Evolutionary conservation across 2,113 vertebrate genomes (phyloP), one percentile per base, ranked within the genome.

Genomic region (Microcebus griseorufus): DNA sequence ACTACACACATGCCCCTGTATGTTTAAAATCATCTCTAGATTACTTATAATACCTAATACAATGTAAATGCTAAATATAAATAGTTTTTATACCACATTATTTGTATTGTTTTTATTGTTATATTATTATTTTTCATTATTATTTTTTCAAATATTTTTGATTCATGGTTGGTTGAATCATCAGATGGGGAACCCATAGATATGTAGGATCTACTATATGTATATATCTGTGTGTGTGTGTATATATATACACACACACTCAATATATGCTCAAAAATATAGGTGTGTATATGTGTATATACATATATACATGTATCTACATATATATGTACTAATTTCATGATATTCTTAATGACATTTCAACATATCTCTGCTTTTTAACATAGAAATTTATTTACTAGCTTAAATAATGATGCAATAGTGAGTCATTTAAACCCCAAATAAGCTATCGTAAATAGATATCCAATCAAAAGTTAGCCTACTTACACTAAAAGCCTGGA

Each of bases 301-400:
- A 48, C 7, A 14, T 0, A 16, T 65, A 2, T 64, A 6, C 27
- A 17, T 32, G 1, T 34, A 6, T 1, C 37, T 6, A 65, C 20
- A 70, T 9, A 70, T 93, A 23, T 62, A 25, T 62, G 25, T 62
- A 27, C 9, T 62, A 12, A 29, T 64, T 91, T 12, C 84, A 27
- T 70, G 39, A 55, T 17, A 90, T 37, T 85, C 51, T 58, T 34
- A 85, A 45, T 29, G 29, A 88, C 5, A 62, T 13, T 67, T 79
- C 25, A 70, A 17, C 9, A 58, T n/a, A 60, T 60, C 9, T 76
- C 2, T 58, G 0, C 39, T 3, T 39, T 37, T 80, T 5, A 60
- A 53, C 1, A 17, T 5, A 84, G 12, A 69, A 79, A 96, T 87
- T 67, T 78, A 48, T 82, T 6, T 32, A 69, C 2, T 45, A 65